Base-by-base conservation (phyloP, 2,797 vertebrate genomes). In the Morelia viridis region DNA sequence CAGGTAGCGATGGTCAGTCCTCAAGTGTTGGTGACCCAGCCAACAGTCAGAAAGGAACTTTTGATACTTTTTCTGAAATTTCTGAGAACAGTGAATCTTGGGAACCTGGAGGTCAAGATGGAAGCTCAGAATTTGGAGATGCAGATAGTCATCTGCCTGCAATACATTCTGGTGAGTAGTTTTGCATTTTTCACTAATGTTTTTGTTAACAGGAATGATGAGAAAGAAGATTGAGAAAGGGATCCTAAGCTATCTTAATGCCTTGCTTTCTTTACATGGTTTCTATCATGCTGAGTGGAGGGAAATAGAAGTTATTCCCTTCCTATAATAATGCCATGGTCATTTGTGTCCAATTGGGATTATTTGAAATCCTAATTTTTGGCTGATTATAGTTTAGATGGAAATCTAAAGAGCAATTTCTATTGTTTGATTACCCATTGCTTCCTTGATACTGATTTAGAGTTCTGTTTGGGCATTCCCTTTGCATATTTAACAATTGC, bases 91-190 rank as follows among this genome's bases (percentile, higher is more conserved):
- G 96, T 28, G 96, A 97, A 93, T 90, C 93, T 0, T 96, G 97
- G 97, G 97, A 98, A 93, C 96, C 96, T 0, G 90, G 92, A 0
- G 92, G 95, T 84, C 96, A 57, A 9, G 97, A 97, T 68, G 94
- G 96, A 91, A 91, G 92, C 1, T 87, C 94, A 0, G 96, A 96
- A 90, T 93, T 88, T 76, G 94, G 90, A 1, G 95, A 96, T 0
- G 88, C 95, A 6, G 95, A 93, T 0, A 96, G 95, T 85, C 95
- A 97, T 0, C 96, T 92, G 1, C 89, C 96, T 3, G 10, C 95
- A 7, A 5, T 91, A 1, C 95, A 96, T 86, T 96, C 97, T 9
- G 97, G 98, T 98, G 97, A 98, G 97, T 5, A 85, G 12, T 85
- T 31, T 89, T 5, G 1, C 3, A 28, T 53, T 50, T 85, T 58